These are phyloP conservation scores for Eurystomus gularis DNA, from an alignment of 2,113 vertebrate genomes.

Conservation along the genomic window DNA sequence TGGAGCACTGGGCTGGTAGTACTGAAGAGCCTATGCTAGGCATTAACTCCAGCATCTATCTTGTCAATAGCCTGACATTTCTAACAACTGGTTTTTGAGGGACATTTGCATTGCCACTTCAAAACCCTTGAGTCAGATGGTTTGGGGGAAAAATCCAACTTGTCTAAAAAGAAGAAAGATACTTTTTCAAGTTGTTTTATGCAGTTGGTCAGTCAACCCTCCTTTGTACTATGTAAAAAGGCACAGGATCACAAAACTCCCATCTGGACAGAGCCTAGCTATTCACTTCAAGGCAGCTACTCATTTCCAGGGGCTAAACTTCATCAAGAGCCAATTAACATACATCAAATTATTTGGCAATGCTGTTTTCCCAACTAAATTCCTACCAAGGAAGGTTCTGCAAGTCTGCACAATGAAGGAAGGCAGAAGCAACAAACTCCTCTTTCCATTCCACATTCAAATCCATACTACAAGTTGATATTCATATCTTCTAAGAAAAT, in stretches of 20 bases:
- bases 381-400: background rate
- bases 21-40: background rate
- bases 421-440: background rate
- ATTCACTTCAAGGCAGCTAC: background rate
- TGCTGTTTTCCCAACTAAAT: background rate
- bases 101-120: background rate
- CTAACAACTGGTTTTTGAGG: background rate
- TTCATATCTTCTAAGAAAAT: background rate
- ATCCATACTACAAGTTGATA: background rate
- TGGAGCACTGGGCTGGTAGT: background rate
- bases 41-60: no score
- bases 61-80: background rate
- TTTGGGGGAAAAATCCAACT: background rate
- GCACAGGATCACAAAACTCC: background rate
- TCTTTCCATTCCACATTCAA: background rate
- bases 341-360: background rate
- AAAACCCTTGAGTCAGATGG: background rate
- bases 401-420: background rate
- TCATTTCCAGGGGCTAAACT: background rate
- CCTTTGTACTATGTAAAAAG: background rate
- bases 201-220: background rate
- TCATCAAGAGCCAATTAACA: background rate
- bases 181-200: background rate
- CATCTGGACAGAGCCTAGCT: background rate
- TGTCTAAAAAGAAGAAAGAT: background rate